Conservation (phyloP, 2,797 vertebrate genomes). For the Brachymystax lenok region DNA sequence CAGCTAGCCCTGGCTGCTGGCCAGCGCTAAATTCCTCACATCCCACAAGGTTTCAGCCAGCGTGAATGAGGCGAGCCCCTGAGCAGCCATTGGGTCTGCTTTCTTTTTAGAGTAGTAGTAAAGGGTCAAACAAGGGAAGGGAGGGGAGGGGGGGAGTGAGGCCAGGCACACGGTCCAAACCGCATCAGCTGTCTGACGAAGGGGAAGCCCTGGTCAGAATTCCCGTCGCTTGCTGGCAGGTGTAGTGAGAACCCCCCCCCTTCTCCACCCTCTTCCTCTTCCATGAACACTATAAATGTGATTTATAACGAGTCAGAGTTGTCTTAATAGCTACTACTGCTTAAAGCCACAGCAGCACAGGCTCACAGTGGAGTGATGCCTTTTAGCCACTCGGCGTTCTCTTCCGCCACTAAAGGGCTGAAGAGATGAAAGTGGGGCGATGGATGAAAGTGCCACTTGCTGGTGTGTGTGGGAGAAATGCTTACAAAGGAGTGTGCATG, state of each 20-base stretch:
- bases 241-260: constrained; percentile 74
- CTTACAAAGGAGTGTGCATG: not conserved
- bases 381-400: not conserved
- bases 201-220: constrained; percentile 85
- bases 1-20: constrained; percentile 67
- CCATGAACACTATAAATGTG: constrained; percentile 92
- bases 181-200: constrained; percentile 92
- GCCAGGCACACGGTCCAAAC: constrained; percentile 80
- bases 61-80: constrained; percentile 79
- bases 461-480: constrained; percentile 23
- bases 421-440: constrained; percentile 82
- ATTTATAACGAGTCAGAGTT: constrained; percentile 93
- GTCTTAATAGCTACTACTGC: constrained; percentile 82
- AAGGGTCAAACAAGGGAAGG: constrained; percentile 55
- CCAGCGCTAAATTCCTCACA: constrained; percentile 89
- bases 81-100: constrained; percentile 84
- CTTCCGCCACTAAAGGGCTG: constrained; percentile 81
- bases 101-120: constrained; percentile 82
- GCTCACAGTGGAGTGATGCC: not conserved
- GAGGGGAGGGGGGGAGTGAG: constrained; percentile 27
- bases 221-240: constrained; percentile 79
- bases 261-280: constrained; percentile 9
- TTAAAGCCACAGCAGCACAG: not conserved
- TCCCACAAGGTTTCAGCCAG: constrained; percentile 81
- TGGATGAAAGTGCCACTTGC: constrained; percentile 79